Conservation (phyloP, 2,797 vertebrate species). For the Cynodonichthys magdalenae region DNA sequence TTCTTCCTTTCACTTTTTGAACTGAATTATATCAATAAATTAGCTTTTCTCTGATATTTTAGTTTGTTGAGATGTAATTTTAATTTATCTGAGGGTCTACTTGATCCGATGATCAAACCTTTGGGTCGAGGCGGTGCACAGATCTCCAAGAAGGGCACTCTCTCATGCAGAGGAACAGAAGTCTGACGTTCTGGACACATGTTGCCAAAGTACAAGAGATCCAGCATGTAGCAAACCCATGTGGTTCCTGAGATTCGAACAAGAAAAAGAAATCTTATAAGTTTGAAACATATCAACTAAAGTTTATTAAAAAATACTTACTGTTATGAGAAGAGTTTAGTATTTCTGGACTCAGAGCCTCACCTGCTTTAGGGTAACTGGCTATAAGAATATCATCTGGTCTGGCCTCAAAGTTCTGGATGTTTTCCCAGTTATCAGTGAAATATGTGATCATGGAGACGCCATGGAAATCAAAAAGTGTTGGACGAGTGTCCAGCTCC, state of each 20-base stretch:
- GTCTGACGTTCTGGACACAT: constrained; percentile 45
- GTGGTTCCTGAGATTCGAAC: constrained; percentile 66
- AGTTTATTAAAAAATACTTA: background rate
- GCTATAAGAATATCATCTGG: constrained; percentile 37
- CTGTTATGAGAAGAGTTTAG: too few species aligned
- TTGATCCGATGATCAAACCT: constrained; percentile 46
- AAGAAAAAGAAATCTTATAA: background rate
- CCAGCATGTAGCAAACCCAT: constrained; percentile 73
- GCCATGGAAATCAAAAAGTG: constrained; percentile 69
- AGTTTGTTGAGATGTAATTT: background rate
- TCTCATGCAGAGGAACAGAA: constrained; percentile 51
- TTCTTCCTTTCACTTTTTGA: too few species aligned
- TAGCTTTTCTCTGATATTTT: too few species aligned
- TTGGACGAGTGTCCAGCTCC: constrained; percentile 36
- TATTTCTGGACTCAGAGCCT: background rate
- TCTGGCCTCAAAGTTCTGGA: constrained; percentile 72
- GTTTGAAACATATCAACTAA: too few species aligned
- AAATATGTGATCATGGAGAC: constrained; percentile 63
- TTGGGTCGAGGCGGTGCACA: background rate
- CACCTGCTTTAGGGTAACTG: too few species aligned
- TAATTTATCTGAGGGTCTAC: background rate
- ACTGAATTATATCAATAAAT: too few species aligned
- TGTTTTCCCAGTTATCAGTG: constrained; percentile 73
- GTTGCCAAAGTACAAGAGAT: constrained; percentile 70
- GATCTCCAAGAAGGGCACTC: constrained; percentile 75